Base-by-base conservation (phyloP, 2,113 vertebrate species). In the Piprites chloris region DNA sequence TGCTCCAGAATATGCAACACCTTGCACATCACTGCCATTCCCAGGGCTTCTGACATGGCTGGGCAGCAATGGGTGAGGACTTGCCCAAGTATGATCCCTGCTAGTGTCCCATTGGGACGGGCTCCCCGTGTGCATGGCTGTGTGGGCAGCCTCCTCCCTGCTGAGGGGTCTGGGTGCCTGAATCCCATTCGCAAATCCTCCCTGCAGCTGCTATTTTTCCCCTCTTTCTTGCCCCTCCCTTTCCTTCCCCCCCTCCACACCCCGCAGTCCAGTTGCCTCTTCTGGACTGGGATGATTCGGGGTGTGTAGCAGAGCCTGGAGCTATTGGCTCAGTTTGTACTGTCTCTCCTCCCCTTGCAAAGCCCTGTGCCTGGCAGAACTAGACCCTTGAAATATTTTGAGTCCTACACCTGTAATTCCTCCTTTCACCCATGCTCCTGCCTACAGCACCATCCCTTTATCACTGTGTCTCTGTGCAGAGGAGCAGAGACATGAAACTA, bases 391-490 rank as follows among this genome's bases (percentile, higher is more conserved):
- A 89, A 93, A 91, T 80, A 83, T 52, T 87, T 78, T 65, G 94
- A 96, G 92, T 46, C 72, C 73, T 95, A 72, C 89, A 97, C 95
- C 97, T 96, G 95, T 96, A 93, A 89, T 96, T 91, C 80, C 85
- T 92, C 46, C 55, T 35, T 72, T 52, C 62, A 92, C 76, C 81
- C 39, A 0, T 77, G 71, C 58, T 87, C 44, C 66, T 72, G 81
- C 77, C 78, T 84, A 73, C 65, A 84, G 87, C 78, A 68, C 87
- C 3, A 53, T 90, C 87, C 91, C 26, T 94, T 88, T 78, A 83
- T 83, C 47, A 1, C 53, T 11, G 71, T 87, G 85, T 32, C 61
- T 93, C 74, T 52, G 94, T 53, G 90, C 22, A 46, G 80, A 89
- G 87, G 56, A 95, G 76, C 67, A 91, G 82, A 85, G 90, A 84